Percentiles rank a stretch among this genome's conserved stretches.
Conservation (phyloP, 2,888 invertebrate genomes). For the Vandiemenella viatica region DNA sequence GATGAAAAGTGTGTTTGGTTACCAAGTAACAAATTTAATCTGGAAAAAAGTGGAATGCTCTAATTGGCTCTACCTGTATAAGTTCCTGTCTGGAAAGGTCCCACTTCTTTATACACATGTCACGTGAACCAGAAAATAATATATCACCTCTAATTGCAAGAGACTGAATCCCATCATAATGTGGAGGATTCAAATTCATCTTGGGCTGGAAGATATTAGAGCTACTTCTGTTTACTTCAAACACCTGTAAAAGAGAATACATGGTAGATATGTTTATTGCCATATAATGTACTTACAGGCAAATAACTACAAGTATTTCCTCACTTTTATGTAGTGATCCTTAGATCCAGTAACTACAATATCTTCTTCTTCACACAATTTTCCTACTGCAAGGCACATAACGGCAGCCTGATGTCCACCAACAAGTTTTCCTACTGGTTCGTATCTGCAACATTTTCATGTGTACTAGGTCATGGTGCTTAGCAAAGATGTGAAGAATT, state of each 20-base stretch:
- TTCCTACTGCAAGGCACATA: slow-evolving; percentile 59
- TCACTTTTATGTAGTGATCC: slow-evolving; percentile 65
- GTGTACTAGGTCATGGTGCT: background rate
- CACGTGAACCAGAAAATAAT: slow-evolving; percentile 70
- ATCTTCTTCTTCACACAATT: slow-evolving; percentile 38
- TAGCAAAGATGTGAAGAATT: too few species aligned
- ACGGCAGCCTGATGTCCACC: slow-evolving; percentile 71
- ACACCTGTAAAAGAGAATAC: slow-evolving; percentile 30
- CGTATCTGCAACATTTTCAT: slow-evolving; percentile 32
- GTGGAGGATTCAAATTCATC: slow-evolving; percentile 65
- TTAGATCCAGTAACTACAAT: slow-evolving; percentile 67
- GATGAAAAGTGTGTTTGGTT: too few species aligned
- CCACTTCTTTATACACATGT: slow-evolving; percentile 75
- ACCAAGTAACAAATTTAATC: too few species aligned
- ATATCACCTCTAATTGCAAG: slow-evolving; percentile 44
- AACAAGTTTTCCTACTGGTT: slow-evolving; percentile 54
- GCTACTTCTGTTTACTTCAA: too few species aligned
- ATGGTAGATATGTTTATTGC: too few species aligned
- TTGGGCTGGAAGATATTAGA: too few species aligned
- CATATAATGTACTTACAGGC: too few species aligned
- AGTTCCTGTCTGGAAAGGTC: slow-evolving; percentile 38
- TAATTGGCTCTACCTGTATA: slow-evolving; percentile 41
- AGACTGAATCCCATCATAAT: too few species aligned
- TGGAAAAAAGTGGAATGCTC: too few species aligned
- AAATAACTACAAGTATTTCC: too few species aligned